Conservation (phyloP, 2,888 invertebrate genomes). For the Unio delphinus region DNA sequence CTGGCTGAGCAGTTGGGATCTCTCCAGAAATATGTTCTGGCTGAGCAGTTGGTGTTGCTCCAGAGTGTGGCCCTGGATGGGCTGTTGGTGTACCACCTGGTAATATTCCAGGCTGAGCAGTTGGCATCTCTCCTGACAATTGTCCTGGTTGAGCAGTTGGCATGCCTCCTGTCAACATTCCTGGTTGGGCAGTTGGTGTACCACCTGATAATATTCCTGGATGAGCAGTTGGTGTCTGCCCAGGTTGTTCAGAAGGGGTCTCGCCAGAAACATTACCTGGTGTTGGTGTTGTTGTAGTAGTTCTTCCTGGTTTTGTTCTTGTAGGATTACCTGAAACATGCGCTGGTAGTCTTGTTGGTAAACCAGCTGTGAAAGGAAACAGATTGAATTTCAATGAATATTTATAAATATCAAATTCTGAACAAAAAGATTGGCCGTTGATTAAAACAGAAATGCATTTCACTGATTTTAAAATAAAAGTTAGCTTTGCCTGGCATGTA, state of each 20-base stretch:
- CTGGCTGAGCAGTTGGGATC: conserved; percentile 27
- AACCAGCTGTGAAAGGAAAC: conserved; percentile 15
- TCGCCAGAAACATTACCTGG: conserved; percentile 19
- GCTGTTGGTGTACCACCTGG: conserved; percentile 31
- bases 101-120: conserved; percentile 17
- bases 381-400: conserved; percentile 20
- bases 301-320: conserved; percentile 24
- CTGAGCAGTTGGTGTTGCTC: conserved; percentile 1
- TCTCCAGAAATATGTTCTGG: conserved; percentile 2
- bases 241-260: conserved; percentile 23
- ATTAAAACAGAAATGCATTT: too few relatives aligned
- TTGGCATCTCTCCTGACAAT: conserved; percentile 14
- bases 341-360: conserved; percentile 23
- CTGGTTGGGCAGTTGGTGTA: conserved; percentile 7
- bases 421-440: background rate
- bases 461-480: too few relatives aligned
- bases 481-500: too few relatives aligned
- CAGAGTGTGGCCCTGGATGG: conserved; percentile 6
- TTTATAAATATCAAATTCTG: background rate
- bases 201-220: conserved; percentile 11
- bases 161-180: conserved; percentile 4
- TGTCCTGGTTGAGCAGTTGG: conserved; percentile 9
- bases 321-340: conserved; percentile 17
- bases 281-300: conserved; percentile 13
- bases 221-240: conserved; percentile 9